A percentile compares a stretch with the other conserved stretches of the same genome.
Conservation (phyloP, 2,113 vertebrate species). For the Sigmodon hispidus region DNA sequence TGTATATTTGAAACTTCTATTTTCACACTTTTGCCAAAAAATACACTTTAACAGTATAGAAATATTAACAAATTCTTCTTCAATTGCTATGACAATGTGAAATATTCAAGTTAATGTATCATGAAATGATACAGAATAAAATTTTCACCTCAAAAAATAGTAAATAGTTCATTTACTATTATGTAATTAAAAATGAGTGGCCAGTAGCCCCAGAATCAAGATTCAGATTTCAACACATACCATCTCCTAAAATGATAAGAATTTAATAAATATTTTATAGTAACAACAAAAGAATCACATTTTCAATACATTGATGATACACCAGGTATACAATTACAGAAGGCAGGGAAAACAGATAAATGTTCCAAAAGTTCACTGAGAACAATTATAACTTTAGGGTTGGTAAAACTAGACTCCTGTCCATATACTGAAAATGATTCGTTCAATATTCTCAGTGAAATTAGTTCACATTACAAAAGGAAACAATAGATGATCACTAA, state of each 20-base stretch:
- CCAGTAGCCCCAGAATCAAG: neutral
- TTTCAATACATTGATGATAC: neutral
- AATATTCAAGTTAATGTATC: neutral
- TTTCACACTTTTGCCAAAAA: neutral
- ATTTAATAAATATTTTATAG: neutral
- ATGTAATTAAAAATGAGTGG: neutral
- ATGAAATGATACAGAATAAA: neutral
- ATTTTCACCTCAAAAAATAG: neutral
- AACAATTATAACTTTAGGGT: neutral
- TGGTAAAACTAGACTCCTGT: neutral
- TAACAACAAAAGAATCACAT: neutral
- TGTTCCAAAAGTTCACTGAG: neutral
- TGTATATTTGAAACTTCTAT: neutral
- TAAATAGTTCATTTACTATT: neutral
- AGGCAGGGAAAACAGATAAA: neutral
- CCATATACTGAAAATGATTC: neutral
- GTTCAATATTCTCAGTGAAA: too few relatives aligned
- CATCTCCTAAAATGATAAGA: neutral
- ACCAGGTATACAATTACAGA: neutral
- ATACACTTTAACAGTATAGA: neutral
- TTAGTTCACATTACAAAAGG: neutral
- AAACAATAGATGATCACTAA: too few relatives aligned
- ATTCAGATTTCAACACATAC: neutral
- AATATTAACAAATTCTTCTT: neutral
- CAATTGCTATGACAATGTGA: neutral